phyloP scores from a whole-genome alignment of 2,888 invertebrate species.

The Uloborus plumipes region DNA sequence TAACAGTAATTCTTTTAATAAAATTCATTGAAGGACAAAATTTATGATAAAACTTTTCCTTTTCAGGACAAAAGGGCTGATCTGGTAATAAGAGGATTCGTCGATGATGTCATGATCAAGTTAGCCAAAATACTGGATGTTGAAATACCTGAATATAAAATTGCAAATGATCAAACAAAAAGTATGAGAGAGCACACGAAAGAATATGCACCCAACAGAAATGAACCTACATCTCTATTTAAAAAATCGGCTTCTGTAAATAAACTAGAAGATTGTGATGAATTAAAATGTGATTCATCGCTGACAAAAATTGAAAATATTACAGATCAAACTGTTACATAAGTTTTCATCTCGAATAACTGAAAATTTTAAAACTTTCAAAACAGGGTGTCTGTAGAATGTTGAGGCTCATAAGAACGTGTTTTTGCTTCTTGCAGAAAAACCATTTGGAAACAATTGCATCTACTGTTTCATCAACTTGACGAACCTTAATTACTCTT shows the following conservation, averaged over 20 bases:
- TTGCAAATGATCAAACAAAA: slow-evolving; percentile 78
- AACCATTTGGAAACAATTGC: too few relatives aligned
- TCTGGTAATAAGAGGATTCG: slow-evolving; percentile 87
- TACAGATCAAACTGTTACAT: too few relatives aligned
- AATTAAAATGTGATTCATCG: slow-evolving; percentile 3
- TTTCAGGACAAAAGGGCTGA: slow-evolving; percentile 91
- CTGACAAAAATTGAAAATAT: slow-evolving; percentile 5
- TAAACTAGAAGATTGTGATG: background rate
- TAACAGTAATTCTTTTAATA: too few relatives aligned
- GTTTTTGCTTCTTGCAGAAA: too few relatives aligned
- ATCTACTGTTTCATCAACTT: too few relatives aligned
- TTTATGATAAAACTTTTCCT: slow-evolving; percentile 14
- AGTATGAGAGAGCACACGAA: slow-evolving; percentile 11
- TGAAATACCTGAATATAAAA: slow-evolving; percentile 81
- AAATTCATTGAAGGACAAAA: background rate
- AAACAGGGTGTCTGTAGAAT: too few relatives aligned
- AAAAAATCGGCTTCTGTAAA: too few relatives aligned
- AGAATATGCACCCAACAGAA: slow-evolving; percentile 39
- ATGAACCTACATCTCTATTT: too few relatives aligned
- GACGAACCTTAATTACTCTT: too few relatives aligned
- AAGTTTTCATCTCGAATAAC: too few relatives aligned
- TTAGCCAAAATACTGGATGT: slow-evolving; percentile 82
- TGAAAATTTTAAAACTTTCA: too few relatives aligned
- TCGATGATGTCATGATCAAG: slow-evolving; percentile 84
- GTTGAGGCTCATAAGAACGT: too few relatives aligned